Evolutionary conservation across 2,797 vertebrate species (phyloP), one percentile per base, ranked within the genome.

Genomic region (Aldrovandia affinis): DNA sequence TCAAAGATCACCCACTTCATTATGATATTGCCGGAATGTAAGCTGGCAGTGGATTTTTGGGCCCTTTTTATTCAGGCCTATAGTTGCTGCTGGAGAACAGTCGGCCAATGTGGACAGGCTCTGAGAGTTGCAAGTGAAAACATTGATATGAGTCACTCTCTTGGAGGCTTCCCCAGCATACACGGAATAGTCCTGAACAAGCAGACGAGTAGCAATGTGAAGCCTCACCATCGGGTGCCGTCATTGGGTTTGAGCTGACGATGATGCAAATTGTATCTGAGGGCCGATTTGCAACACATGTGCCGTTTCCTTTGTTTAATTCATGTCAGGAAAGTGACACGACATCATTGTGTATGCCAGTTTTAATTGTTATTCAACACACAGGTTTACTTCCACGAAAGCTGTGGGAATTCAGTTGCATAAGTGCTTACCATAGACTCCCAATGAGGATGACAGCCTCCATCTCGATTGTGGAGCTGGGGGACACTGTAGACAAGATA

Each of bases 311-410:
- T 63, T 79, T 79, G 83, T 65, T 63, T 57, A 30, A n/a, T 63
- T 63, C 42, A 50, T 80, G 57, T 65, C 55, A 30, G 77, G 39
- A 39, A 22, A 50, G 39, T 84, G 59, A 79, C 75, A 61, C 50
- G 28, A 68, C 61, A 68, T 82, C 44, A 68, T 42, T 68, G 55
- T 79, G 61, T 68, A 18, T 83, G 77, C 57, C 83, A 47, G 39
- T 79, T 63, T 84, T 65, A 84, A 79, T 79, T 79, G 83, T 50
- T 50, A 79, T 47, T 79, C 55, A 65, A 33, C 75, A 65, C 55
- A 63, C 15, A 44, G 70, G 70, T 84, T 79, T 63, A 20, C 75
- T 79, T 65, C 20, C 39, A 61, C 30, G 55, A 52, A 79, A 79
- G 75, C 55, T 57, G 4, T 82, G 42, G 59, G 84, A 77, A 82